A percentile compares a stretch with the other conserved stretches of the same genome.
phyloP scores from a whole-genome alignment of 2,888 invertebrate genomes.

The Ormyrus rosae region DNA sequence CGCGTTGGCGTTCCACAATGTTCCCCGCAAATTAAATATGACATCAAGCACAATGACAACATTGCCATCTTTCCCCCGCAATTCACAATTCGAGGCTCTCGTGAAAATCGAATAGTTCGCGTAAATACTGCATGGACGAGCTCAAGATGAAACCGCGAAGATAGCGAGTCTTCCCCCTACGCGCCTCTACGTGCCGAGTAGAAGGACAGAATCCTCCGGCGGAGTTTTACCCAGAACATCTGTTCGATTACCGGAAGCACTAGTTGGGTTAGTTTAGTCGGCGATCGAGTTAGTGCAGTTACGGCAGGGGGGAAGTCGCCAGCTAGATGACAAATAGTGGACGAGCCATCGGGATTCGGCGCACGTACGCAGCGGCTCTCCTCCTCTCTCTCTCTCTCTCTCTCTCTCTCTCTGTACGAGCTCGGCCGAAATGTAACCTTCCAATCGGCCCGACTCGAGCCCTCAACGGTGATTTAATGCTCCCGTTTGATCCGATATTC shows the following conservation, averaged over 20 bases:
- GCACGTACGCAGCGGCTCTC: constrained; percentile 64
- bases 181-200: not conserved
- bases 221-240: constrained; percentile 57
- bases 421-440: constrained; percentile 60
- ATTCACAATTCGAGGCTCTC: no score
- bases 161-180: not conserved
- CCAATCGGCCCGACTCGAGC: constrained; percentile 54
- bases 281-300: constrained; percentile 69
- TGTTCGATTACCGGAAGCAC: constrained; percentile 66
- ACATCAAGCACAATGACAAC: no score
- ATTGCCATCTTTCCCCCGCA: no score
- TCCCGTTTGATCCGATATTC: constrained; percentile 70
- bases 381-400: constrained; percentile 35
- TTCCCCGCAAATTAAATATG: no score
- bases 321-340: constrained; percentile 69
- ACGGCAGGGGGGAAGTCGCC: constrained; percentile 38
- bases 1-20: no score
- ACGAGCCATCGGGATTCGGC: constrained; percentile 67
- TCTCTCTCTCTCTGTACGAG: constrained; percentile 31
- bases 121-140: constrained; percentile 26
- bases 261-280: constrained; percentile 68
- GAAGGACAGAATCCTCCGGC: constrained; percentile 9
- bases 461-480: constrained; percentile 69
- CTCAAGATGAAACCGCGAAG: constrained; percentile 20
- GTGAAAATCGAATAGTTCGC: constrained; percentile 47